These are phyloP conservation scores for Calephelis perditalis DNA, from an alignment of 2,888 invertebrate species.

Conservation along the genomic window DNA sequence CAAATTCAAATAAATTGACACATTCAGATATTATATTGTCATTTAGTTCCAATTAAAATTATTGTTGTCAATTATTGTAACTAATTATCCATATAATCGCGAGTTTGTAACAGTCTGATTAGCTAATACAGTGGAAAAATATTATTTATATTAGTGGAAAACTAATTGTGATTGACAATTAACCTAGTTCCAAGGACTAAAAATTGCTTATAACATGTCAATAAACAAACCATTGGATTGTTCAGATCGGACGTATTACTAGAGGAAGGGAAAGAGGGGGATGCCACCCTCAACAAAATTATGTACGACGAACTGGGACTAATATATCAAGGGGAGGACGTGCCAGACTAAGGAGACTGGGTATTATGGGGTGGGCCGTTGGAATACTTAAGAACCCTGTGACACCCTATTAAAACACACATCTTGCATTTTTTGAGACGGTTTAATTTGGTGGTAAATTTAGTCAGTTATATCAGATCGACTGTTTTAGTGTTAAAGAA, in stretches of 20 bases:
- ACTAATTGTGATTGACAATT: background rate
- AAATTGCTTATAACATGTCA: constrained; percentile 52
- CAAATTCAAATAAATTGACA: too few species aligned
- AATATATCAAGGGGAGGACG: constrained; percentile 78
- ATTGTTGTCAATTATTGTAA: background rate
- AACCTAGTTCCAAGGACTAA: background rate
- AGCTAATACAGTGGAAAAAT: background rate
- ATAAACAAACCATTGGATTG: constrained; percentile 75
- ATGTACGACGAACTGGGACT: constrained; percentile 79
- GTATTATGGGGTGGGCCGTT: constrained; percentile 74
- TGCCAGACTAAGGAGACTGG: constrained; percentile 76
- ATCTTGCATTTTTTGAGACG: constrained; percentile 73
- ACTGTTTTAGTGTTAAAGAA: constrained; percentile 1
- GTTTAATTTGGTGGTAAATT: constrained; percentile 62
- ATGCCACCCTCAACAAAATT: constrained; percentile 72
- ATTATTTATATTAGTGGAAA: too few species aligned
- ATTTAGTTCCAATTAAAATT: too few species aligned
- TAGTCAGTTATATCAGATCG: background rate
- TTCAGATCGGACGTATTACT: constrained; percentile 57
- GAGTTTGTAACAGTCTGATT: background rate
- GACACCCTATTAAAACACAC: constrained; percentile 78
- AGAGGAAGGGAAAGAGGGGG: constrained; percentile 54
- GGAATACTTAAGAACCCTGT: constrained; percentile 77
- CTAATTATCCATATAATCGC: background rate
- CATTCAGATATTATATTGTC: too few species aligned